Base-by-base conservation (phyloP, 2,113 vertebrate genomes). In the Datnioides undecimradiatus region DNA sequence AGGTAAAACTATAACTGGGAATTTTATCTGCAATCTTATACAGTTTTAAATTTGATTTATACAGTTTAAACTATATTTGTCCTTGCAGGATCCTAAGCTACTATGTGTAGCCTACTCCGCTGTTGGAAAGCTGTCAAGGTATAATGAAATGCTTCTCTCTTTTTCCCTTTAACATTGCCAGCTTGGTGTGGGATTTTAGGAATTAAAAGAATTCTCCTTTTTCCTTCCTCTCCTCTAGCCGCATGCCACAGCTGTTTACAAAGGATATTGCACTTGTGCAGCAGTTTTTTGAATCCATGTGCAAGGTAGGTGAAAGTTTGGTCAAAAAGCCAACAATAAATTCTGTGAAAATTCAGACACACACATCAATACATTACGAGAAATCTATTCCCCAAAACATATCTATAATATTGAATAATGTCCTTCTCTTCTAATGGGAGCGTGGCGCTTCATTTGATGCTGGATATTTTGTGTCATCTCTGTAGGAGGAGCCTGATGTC, bases 261-360 rank as follows among this genome's bases (percentile, higher is more conserved):
- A 99, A 99, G 94, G 98, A 99, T 85, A 97, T 99, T 81, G 98
- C 98, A 9, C 94, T 99, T 41, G 96, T 99, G 34, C 98, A 99
- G 90, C 98, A 99, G 92, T 99, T 99, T 81, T 99, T 99, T 90
- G 98, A 99, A 94, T 98, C 98, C 79, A 95, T 99, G 63, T 98
- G 97, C 79, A 99, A 99, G 97, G 98, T 99, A 84, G 17, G 96
- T 88, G 27, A 69, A 60, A 67, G 4, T 27, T 11, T 3, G 31
- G 5, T 34, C 0, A 43, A 40, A 12, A 19, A 29, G 48, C 21
- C 51, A 7, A 36, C 40, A 33, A 13, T 57, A 3, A 65, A 58
- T 71, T 4, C 7, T 36, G 4, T 45, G 0, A 67, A 70, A 70
- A 23, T 25, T 31, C 25, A 16, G n/a, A 5, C 36, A 7, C 12